These are phyloP conservation scores for Leptura quadrifasciata DNA, from an alignment of 2,888 invertebrate species.

Conservation along the genomic window DNA sequence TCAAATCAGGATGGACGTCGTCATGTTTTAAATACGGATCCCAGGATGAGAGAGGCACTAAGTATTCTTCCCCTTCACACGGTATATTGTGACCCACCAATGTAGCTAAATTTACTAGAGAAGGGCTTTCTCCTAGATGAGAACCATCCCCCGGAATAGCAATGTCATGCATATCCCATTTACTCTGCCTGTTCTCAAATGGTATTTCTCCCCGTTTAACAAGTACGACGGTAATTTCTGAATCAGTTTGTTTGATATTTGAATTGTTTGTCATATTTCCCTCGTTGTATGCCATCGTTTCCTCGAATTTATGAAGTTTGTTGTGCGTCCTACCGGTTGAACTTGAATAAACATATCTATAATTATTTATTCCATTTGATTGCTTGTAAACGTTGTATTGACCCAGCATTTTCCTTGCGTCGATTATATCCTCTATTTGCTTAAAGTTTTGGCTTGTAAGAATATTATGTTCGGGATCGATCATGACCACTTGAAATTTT, in stretches of 20 bases:
- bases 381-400: conserved; percentile 68
- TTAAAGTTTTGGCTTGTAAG: conserved; percentile 60
- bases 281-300: conserved; percentile 59
- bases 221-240: conserved; percentile 77
- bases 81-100: conserved; percentile 71
- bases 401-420: conserved; percentile 68
- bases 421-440: conserved; percentile 71
- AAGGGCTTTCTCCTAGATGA: conserved; percentile 77
- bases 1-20: conserved; percentile 58
- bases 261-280: conserved; percentile 59
- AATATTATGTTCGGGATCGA: conserved; percentile 51
- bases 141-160: conserved; percentile 77
- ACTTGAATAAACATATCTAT: conserved; percentile 64
- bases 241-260: conserved; percentile 77
- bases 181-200: conserved; percentile 68
- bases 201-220: conserved; percentile 73
- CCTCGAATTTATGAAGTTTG: conserved; percentile 58
- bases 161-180: conserved; percentile 74
- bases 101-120: conserved; percentile 78
- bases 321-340: conserved; percentile 49
- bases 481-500: conserved; percentile 58
- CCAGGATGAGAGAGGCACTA: conserved; percentile 78
- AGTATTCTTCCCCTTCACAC: conserved; percentile 72
- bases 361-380: conserved; percentile 55
- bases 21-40: conserved; percentile 70